Evolutionary conservation across 2,888 invertebrate genomes (phyloP).

Genomic region (Tuberolachnus salignus): DNA sequence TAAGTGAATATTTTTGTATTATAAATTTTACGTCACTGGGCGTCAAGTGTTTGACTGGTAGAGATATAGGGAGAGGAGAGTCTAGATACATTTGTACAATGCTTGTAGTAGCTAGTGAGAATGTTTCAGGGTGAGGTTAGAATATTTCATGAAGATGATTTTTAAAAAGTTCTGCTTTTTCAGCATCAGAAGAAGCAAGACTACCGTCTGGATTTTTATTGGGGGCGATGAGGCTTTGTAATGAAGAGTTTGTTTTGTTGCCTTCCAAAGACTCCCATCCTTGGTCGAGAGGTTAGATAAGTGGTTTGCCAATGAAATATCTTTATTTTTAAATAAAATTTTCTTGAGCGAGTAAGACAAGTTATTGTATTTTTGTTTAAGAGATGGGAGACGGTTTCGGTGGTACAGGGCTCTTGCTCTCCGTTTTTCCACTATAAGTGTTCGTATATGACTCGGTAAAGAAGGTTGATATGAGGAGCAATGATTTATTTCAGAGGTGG

Average conservation of each 20-base stretch:
- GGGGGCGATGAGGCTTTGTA: not conserved
- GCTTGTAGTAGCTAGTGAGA: not conserved
- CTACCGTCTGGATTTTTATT: not conserved
- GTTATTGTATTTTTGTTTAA: not conserved
- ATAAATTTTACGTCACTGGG: conserved; percentile 4
- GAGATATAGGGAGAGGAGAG: not conserved
- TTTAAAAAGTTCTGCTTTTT: not conserved
- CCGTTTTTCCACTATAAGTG: conserved; percentile 1
- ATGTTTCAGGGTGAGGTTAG: not conserved
- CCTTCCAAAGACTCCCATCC: not conserved
- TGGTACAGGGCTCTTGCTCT: not conserved
- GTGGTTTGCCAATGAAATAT: not conserved
- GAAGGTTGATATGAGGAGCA: not conserved
- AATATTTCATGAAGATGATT: not conserved
- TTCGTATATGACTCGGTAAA: not conserved
- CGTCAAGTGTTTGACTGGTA: not conserved
- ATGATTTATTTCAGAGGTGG: not conserved
- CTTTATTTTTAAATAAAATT: not conserved
- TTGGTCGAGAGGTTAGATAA: not conserved
- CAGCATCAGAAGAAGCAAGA: not conserved
- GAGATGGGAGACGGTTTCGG: not conserved
- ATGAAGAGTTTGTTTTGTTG: not conserved
- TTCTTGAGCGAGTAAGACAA: not conserved
- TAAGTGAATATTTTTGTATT: conserved; percentile 1
- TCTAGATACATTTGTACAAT: not conserved